Evolutionary conservation across 2,113 vertebrate genomes (phyloP), one percentile per base, ranked within the genome.

Genomic region (Megalops atlanticus): DNA sequence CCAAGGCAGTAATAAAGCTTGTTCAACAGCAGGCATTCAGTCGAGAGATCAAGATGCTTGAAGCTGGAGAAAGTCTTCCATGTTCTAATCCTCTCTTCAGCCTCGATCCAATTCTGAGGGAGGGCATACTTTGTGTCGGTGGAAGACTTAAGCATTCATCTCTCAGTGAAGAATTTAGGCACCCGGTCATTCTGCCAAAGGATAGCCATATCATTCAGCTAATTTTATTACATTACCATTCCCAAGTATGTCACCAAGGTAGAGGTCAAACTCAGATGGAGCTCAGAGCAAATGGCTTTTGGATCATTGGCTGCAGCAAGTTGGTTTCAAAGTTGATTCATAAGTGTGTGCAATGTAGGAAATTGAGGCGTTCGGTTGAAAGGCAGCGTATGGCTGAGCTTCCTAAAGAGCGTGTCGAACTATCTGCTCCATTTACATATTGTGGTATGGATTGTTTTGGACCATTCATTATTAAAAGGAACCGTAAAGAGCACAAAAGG

Each of bases 371-470:
- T 10, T 45, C 75, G 2, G 8, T 8, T 14, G 75, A 84, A 40
- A 39, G 78, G 4, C 79, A 81, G 16, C 35, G 16, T 15, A 84
- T 84, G 75, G 69, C 82, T 31, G 79, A 84, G 0, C 79, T 85
- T 0, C 82, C 81, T 43, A 81, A 76, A 58, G 76, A 85, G 15
- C 54, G 71, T 35, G 21, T 70, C 18, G 81, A 83, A 78, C 41
- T 4, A 0, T 83, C 81, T 33, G 69, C 24, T n/a, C n/a, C n/a
- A n/a, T n/a, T n/a, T n/a, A n/a, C n/a, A n/a, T n/a, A n/a, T n/a
- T n/a, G n/a, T n/a, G 73, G 80, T 0, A 84, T 85, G 70, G 85
- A 86, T 35, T 86, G 82, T 14, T 86, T 86, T 11, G 54, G 80
- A 0, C 79, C 77, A 3, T 86, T 86, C n/a, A 0, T 82, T 1